Conservation (phyloP, 1,140 invertebrate genomes). For the Scylla paramamosain region DNA sequence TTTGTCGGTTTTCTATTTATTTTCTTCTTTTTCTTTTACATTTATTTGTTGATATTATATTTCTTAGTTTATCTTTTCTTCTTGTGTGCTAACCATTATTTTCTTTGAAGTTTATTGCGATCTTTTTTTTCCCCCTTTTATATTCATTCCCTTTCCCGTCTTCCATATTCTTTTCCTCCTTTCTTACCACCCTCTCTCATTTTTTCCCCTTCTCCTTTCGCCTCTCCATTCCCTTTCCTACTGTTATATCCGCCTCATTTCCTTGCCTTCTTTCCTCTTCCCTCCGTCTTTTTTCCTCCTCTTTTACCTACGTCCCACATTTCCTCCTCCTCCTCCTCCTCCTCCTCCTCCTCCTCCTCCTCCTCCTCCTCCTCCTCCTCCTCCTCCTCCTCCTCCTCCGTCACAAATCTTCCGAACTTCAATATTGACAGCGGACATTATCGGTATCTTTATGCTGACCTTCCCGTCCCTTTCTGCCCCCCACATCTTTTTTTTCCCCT, state of each 20-base stretch:
- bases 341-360: too few relatives aligned
- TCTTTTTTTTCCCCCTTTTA: neutral
- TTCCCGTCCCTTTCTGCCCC: neutral
- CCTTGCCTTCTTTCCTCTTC: slow-evolving; percentile 2
- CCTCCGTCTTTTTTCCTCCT: neutral
- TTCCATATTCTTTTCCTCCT: neutral
- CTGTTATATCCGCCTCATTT: slow-evolving; percentile 12
- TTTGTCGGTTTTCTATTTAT: neutral
- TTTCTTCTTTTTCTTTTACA: neutral
- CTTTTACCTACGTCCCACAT: neutral
- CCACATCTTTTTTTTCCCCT: too few relatives aligned
- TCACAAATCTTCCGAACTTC: neutral
- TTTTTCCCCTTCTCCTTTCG: neutral
- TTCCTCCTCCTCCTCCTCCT: too few relatives aligned
- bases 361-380: too few relatives aligned
- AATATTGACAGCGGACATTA: slow-evolving; percentile 15
- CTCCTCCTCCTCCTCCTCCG: too few relatives aligned
- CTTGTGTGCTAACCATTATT: too few relatives aligned
- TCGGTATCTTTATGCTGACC: slow-evolving; percentile 13
- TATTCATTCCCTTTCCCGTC: neutral
- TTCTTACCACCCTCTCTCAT: neutral
- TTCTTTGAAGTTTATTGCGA: too few relatives aligned
- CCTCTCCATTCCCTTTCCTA: neutral
- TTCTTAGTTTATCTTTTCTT: too few relatives aligned
- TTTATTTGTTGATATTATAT: too few relatives aligned